A percentile compares a stretch with the other conserved stretches of the same genome.
These are phyloP conservation scores for Rhopalosiphum maidis DNA, from an alignment of 1,140 invertebrate genomes.

Conservation along the genomic window DNA sequence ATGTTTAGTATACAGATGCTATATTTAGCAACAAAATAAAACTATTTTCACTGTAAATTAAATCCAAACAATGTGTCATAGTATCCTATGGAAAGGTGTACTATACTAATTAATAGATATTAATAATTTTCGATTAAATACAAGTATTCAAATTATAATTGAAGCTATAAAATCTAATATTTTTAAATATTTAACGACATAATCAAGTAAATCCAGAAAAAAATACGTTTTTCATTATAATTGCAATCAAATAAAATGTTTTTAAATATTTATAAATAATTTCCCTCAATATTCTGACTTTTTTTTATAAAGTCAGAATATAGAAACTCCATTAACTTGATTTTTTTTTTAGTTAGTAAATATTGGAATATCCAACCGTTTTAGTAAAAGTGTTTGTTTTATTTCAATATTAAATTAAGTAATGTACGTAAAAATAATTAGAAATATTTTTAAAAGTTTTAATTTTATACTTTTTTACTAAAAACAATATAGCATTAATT, in stretches of 20 bases:
- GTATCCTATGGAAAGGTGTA: not conserved
- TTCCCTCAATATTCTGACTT: not conserved
- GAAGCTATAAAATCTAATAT: not conserved
- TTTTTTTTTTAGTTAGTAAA: not conserved
- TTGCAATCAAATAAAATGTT: not conserved
- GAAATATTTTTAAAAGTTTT: not conserved
- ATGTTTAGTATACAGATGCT: not conserved
- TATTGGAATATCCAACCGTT: not conserved
- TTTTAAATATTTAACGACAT: not conserved
- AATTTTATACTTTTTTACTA: not conserved
- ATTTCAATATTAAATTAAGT: not conserved
- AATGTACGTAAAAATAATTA: not conserved
- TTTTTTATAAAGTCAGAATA: not conserved
- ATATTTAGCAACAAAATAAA: not conserved
- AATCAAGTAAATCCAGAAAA: not conserved
- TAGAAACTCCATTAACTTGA: not conserved
- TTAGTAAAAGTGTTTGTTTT: not conserved
- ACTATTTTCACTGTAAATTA: not conserved
- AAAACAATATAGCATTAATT: not conserved
- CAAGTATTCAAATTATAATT: not conserved
- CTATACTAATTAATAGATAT: not conserved
- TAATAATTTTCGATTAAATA: not conserved
- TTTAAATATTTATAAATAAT: constrained; percentile 1
- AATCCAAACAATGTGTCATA: not conserved
- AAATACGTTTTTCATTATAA: not conserved